Evolutionary conservation across 2,113 vertebrate genomes (phyloP).

Genomic region (Ariopsis seemanni): DNA sequence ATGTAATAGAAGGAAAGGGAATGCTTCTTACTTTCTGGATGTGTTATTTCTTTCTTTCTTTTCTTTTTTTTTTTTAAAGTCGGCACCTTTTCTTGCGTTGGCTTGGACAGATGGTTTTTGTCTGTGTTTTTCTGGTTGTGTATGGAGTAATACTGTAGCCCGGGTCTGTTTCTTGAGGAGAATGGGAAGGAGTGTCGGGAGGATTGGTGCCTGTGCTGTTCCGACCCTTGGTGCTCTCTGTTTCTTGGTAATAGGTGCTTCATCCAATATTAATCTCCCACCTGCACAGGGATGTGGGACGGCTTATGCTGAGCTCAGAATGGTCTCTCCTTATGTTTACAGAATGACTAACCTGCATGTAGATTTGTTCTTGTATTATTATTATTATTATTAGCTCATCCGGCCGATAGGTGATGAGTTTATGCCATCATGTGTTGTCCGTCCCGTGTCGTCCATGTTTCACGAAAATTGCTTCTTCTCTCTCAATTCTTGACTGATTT

Average conservation of each 20-base stretch:
- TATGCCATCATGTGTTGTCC: too few relatives aligned
- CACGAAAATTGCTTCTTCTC: too few relatives aligned
- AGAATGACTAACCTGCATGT: neutral
- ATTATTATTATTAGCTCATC: too few relatives aligned
- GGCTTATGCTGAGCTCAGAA: neutral
- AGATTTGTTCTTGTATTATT: too few relatives aligned
- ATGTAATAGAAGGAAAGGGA: neutral
- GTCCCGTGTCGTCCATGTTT: too few relatives aligned
- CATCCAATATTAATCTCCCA: neutral
- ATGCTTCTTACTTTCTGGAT: neutral
- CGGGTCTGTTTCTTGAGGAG: conserved; percentile 59
- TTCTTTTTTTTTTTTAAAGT: conserved; percentile 16
- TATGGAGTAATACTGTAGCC: conserved; percentile 63
- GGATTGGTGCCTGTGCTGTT: conserved; percentile 50
- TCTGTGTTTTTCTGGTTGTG: conserved; percentile 62
- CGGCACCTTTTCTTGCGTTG: conserved; percentile 59
- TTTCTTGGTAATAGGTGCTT: neutral
- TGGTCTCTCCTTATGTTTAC: neutral
- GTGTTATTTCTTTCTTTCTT: neutral
- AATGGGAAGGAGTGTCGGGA: conserved; percentile 55
- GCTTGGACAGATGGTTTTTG: conserved; percentile 54
- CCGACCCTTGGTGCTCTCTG: neutral
- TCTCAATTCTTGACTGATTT: too few relatives aligned
- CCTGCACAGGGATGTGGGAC: neutral
- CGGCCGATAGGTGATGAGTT: too few relatives aligned